phyloP scores from a whole-genome alignment of 2,888 invertebrate genomes.

The Drosophila rellima region DNA sequence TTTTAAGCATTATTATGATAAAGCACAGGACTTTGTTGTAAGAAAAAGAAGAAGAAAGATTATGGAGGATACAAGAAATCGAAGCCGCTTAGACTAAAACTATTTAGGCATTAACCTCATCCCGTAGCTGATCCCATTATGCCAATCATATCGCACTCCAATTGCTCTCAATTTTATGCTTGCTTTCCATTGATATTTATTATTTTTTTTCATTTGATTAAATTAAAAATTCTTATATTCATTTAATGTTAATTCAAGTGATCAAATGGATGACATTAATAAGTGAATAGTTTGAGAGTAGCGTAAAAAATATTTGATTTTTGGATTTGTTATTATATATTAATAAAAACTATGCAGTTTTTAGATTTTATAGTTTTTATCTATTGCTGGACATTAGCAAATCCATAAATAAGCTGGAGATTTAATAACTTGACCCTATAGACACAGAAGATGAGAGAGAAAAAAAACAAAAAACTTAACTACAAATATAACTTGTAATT shows the following conservation, averaged over 20 bases:
- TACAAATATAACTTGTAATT: slow-evolving; percentile 47
- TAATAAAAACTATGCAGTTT: slow-evolving; percentile 19
- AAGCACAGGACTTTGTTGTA: slow-evolving; percentile 43
- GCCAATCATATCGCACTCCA: slow-evolving; percentile 58
- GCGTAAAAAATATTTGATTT: slow-evolving; percentile 21
- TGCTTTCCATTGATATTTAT: slow-evolving; percentile 12
- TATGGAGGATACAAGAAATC: slow-evolving; percentile 5
- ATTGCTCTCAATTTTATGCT: slow-evolving; percentile 20
- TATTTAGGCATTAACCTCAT: slow-evolving; percentile 33
- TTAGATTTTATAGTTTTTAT: slow-evolving; percentile 14
- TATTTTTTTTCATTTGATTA: slow-evolving; percentile 4
- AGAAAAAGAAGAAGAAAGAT: not conserved
- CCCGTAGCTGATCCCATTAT: slow-evolving; percentile 49
- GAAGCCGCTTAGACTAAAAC: slow-evolving; percentile 39
- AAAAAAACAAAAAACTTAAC: slow-evolving; percentile 19
- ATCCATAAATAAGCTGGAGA: not conserved
- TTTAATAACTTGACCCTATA: slow-evolving; percentile 4
- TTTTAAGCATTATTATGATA: slow-evolving; percentile 41
- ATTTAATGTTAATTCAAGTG: slow-evolving; percentile 25
- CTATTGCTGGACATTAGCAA: slow-evolving; percentile 25
- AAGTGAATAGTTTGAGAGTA: slow-evolving; percentile 31
- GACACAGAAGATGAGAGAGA: slow-evolving; percentile 1
- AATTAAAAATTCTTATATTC: slow-evolving; percentile 14
- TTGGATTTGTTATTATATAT: slow-evolving; percentile 31
- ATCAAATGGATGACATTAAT: slow-evolving; percentile 18